Base-by-base conservation (phyloP, 2,888 invertebrate genomes). In the Ormia ochracea region DNA sequence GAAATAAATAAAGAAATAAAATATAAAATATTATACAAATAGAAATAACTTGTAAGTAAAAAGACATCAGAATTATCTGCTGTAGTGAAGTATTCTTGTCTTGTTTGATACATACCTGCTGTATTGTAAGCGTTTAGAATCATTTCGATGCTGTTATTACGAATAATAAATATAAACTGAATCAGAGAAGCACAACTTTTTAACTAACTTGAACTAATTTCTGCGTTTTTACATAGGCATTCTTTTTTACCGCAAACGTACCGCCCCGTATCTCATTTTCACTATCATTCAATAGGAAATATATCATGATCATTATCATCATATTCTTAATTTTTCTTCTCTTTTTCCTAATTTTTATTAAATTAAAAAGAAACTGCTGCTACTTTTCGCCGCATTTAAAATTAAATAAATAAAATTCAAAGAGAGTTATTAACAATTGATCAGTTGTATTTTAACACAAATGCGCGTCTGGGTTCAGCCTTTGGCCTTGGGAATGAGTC, bases 401-500 rank as follows among this genome's bases (percentile, higher is more conserved):
- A n/a, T n/a, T n/a, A n/a, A n/a, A 26, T 26, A 10, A 43, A 68
- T 63, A 58, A 41, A 61, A 36, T 19, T n/a, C 36, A 10, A 21
- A 69, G 28, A 7, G 12, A 28, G 17, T 41, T 31, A 14, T n/a
- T 7, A 21, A 54, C 4, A 10, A 9, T 31, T 45, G 31, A 50
- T 19, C 1, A 41, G 3, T 41, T 50, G 12, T 7, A 17, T 48
- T 48, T 66, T 7, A 6, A n/a, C 12, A 12, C 38, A 58, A n/a
- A 6, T 41, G 43, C 9, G 12, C 5, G 2, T 1, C 9, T 21
- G 12, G 17, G 5, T 41, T 65, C 82, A 88, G n/a, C 88, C 88
- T 63, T 86, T 84, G 66, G 81, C 78, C 86, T 87, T 87, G 5
- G 82, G 81, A 38, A 88, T 87, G 2, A 88, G 83, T 14, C 89